Evolutionary conservation across 1,140 invertebrate species (phyloP), one percentile per base, ranked within the genome.

Genomic region (Triops cancriformis): DNA sequence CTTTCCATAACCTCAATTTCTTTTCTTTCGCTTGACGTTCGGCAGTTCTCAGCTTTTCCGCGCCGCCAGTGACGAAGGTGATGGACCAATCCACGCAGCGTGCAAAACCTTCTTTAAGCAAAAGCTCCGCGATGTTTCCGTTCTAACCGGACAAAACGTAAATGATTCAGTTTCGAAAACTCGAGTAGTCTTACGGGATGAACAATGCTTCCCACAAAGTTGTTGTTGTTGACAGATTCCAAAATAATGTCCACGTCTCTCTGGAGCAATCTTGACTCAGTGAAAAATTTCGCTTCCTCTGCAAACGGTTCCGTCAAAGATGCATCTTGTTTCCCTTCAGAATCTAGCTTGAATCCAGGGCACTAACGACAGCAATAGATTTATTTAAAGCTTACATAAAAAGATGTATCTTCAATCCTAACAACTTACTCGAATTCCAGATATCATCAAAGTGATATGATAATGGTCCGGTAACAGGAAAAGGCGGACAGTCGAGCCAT

Each of bases 61-160:
- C 89, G 74, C 94, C 92, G 80, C 86, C 86, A 72, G 93, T 93
- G 82, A 96, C 93, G 45, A 93, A 91, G 31, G 90, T 92, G 85
- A 99, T 93, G 10, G 94, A 97, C 96, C 96, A 98, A 83, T 99
- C 97, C n/a, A 98, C 94, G 83, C 96, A 98, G 83, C 91, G 91
- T 0, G 96, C 98, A 82, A 97, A 95, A 27, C 98, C 97, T 86
- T 98, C 93, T 79, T 86, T 89, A 74, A 99, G 83, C 64, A 99
- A 86, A 72, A 92, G 88, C 83, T 98, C 97, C 0, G 98, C 96
- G 85, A 99, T 99, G 82, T 98, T 98, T 79, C 93, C 92, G 83
- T 89, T 91, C 88, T 92, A 82, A 23, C 85, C 85, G 82, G 81
- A 43, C 51, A 45, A 76, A 79, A 9, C 11, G 12, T 75, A 1